Percentiles rank a stretch among this genome's conserved stretches.
Conservation (phyloP, 1,140 invertebrate species). For the Tribolium castaneum region DNA sequence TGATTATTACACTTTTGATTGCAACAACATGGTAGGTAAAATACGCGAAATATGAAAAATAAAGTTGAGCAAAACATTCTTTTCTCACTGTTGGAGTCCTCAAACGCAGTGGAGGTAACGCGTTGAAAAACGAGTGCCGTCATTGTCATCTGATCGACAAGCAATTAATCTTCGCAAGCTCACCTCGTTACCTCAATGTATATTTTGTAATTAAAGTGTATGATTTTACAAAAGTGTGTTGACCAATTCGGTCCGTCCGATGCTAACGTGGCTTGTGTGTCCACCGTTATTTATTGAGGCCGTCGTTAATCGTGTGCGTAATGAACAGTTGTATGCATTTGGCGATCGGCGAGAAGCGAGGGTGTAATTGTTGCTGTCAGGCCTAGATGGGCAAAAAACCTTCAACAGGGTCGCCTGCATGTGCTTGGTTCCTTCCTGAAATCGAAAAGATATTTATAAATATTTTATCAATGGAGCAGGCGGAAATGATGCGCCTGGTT, state of each 20-base stretch:
- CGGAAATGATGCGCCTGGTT: too few relatives aligned
- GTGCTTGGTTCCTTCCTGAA: conserved; percentile 44
- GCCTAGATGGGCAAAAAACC: conserved; percentile 27
- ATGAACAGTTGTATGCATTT: conserved; percentile 37
- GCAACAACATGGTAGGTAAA: too few relatives aligned
- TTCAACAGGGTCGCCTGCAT: conserved; percentile 39
- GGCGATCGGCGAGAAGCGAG: conserved; percentile 32
- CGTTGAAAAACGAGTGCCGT: too few relatives aligned
- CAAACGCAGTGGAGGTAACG: too few relatives aligned
- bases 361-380: conserved; percentile 33
- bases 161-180: too few relatives aligned
- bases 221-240: conserved; percentile 39
- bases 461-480: neutral
- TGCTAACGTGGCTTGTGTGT: conserved; percentile 35
- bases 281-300: conserved; percentile 41
- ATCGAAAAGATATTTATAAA: neutral
- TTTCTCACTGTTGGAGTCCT: too few relatives aligned
- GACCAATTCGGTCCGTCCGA: conserved; percentile 33
- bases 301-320: conserved; percentile 28
- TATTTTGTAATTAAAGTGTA: too few relatives aligned
- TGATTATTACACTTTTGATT: too few relatives aligned
- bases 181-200: too few relatives aligned
- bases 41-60: too few relatives aligned
- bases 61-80: too few relatives aligned
- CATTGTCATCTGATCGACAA: too few relatives aligned